Evolutionary conservation across 64 coral and sea anemone species (phyloP), one percentile per base, ranked within the genome.

Genomic region (Montipora foliosa): DNA sequence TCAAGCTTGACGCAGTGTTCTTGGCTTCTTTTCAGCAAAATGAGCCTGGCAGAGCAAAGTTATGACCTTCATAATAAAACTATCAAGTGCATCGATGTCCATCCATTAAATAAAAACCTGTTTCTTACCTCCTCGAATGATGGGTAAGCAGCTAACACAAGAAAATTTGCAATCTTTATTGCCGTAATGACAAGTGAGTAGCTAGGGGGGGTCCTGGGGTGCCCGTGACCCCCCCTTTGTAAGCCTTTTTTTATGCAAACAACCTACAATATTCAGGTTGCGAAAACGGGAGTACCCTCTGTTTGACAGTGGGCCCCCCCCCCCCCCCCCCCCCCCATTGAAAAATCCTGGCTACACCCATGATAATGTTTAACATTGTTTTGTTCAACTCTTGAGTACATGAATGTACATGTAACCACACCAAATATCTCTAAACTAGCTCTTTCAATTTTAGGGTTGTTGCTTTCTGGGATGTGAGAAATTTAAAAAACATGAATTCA

Each of bases 391-490:
- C 37, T 37, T 37, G 0, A 37, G 37, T 37, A 37, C 10, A 55
- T 10, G 52, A 10, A 55, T 55, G 52, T 55, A 37, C 52, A 55
- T 5, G 52, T 5, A 12, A 64, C 11, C 14, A 64, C 8, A 64
- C 3, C 4, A 16, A 64, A 64, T 3, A 15, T 64, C 61, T 4
- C 61, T 64, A 19, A 64, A 14, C 13, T 64, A 12, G 13, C 61
- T 64, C 14, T 92, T 29, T 53, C 55, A 15, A 70, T 77, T 92
- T 55, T 20, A 98, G 96, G 37, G 70, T 86, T 46, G 83, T 98
- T 13, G 94, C 93, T 22, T 89, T 98, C 15, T 98, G 96, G 96
- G 96, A 98, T 77, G 79, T 95, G 48, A 74, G 96, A 50, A 93
- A 98, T 51, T 1, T 98, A 5, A 98, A 93, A 71, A 91, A 83